Base-by-base conservation (phyloP, 2,888 invertebrate species). In the Rhagophthalmus giganteus region DNA sequence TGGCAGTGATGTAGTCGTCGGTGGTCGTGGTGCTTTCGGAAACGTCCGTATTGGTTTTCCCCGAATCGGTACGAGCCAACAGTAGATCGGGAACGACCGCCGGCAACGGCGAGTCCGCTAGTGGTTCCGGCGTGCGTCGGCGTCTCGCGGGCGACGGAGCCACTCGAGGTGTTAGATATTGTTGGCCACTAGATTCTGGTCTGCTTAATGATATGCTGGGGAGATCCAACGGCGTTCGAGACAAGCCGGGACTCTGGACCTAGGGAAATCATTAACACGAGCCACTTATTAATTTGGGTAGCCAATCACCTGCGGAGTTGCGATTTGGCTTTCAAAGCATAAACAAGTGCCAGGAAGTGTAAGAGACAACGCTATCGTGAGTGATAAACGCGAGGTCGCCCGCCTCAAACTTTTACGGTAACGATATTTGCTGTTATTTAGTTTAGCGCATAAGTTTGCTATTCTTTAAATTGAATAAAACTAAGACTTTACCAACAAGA, bases 1-100 rank as follows among this genome's bases (percentile, higher is more conserved):
- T 92, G 70, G 92, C 92, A 62, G 92, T 92, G 59, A 90, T 86
- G 73, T 92, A 92, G 74, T 92, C 92, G 73, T 92, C 91, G 33
- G 87, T 87, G n/a, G 81, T 81, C 11, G 86, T 86, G 52, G 92
- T 92, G 65, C 90, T 90, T 77, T 92, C 92, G n/a, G 90, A 90
- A 39, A 90, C 79, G 69, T 92, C 91, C 30, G 86, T 87, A 58
- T 86, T 86, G 11, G 83, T 80, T 72, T 83, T 84, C 20, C 85
- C 84, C 6, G 87, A 86, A 73, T 89, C 88, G 2, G 86, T 84
- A 61, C 87, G 79, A 15, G 84, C 84, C 54, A 87, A 77, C 50
- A 78, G 73, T 33, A 80, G 62, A 55, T 79, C 80, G 12, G 76
- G 75, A 20, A 74, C 67, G 8, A 63, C 62, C 3, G 63, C 64